A percentile compares a stretch with the other conserved stretches of the same genome.
Conservation (phyloP, 2,113 vertebrate species). For the Argyrosomus japonicus region DNA sequence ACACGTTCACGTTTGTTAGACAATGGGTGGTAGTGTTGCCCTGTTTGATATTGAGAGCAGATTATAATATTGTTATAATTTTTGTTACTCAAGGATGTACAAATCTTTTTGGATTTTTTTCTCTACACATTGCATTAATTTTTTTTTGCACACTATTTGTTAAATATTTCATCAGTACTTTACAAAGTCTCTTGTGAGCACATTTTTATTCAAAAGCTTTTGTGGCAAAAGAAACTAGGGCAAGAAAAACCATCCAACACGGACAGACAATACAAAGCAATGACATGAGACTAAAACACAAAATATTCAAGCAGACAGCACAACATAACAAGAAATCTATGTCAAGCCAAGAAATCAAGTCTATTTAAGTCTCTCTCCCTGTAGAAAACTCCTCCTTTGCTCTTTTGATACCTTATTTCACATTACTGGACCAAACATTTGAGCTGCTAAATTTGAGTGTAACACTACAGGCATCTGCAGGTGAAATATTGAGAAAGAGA, state of each 20-base stretch:
- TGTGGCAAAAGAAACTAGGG: conserved; percentile 12
- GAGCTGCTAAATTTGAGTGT: not conserved
- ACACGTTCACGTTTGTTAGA: not conserved
- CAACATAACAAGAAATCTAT: conserved; percentile 10
- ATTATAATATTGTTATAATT: not conserved
- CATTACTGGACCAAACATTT: not conserved
- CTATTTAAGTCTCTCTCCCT: not conserved
- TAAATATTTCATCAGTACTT: not conserved
- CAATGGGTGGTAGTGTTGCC: too few relatives aligned
- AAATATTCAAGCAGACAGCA: not conserved
- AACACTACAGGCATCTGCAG: too few relatives aligned
- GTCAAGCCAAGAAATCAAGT: not conserved
- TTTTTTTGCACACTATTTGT: not conserved
- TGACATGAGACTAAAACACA: conserved; percentile 5
- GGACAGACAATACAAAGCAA: not conserved
- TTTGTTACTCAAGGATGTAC: not conserved
- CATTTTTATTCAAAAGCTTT: conserved; percentile 4
- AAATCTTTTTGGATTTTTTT: not conserved
- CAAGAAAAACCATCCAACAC: conserved; percentile 11
- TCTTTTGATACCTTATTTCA: not conserved
- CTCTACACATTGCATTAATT: not conserved
- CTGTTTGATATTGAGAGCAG: not conserved
- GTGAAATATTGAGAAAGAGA: not conserved
- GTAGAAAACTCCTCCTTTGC: not conserved
- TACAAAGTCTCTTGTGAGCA: not conserved